phyloP scores from a whole-genome alignment of 2,797 vertebrate species.

The Lagorchestes hirsutus region DNA sequence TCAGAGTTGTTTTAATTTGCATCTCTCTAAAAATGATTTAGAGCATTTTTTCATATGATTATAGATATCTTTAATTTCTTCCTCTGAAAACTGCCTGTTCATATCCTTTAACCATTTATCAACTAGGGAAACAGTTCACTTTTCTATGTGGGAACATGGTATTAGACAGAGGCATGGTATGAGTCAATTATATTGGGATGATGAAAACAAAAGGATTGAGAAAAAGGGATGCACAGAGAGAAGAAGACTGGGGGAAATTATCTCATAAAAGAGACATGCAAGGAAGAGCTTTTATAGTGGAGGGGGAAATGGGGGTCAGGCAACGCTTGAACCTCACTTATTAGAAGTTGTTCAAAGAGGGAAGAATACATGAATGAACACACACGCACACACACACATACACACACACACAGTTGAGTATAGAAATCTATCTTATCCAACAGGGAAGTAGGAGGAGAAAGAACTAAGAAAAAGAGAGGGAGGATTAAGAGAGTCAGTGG shows the following conservation, averaged over 20 bases:
- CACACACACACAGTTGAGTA: not conserved
- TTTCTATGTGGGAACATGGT: not conserved
- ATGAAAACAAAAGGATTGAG: no score
- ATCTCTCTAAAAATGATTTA: no score
- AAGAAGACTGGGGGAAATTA: not conserved
- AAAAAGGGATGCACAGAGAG: no score
- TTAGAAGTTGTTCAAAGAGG: not conserved
- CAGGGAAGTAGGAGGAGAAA: not conserved
- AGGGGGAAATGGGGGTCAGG: not conserved
- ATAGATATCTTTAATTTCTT: no score
- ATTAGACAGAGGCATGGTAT: no score
- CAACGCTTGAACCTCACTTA: not conserved
- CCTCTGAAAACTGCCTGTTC: no score
- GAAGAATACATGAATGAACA: not conserved
- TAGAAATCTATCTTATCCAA: not conserved
- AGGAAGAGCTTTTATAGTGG: not conserved
- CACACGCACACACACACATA: not conserved
- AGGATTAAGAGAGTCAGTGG: not conserved
- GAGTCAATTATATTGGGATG: no score
- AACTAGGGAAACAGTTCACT: not conserved
- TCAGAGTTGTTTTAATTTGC: no score
- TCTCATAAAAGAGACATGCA: not conserved
- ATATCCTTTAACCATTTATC: no score
- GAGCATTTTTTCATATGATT: no score
- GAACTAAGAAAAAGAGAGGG: not conserved